phyloP scores from a whole-genome alignment of 2,113 vertebrate genomes.

The Gracilinanus agilis region DNA sequence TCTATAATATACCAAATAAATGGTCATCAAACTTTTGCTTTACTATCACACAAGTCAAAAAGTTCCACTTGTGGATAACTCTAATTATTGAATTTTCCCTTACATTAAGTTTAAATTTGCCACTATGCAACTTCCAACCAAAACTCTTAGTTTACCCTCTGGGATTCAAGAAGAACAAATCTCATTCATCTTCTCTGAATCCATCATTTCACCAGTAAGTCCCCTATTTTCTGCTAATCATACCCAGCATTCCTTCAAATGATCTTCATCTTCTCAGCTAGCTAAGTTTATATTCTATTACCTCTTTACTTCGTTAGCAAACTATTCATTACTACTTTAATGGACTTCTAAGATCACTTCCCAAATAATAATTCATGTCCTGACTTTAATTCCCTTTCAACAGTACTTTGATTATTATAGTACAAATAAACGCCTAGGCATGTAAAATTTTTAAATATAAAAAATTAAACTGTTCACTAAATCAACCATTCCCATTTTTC shows the following conservation, averaged over 20 bases:
- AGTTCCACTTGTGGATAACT: neutral
- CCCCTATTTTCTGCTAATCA: neutral
- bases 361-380: slow-evolving; percentile 8
- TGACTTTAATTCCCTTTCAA: slow-evolving; percentile 6
- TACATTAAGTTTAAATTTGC: neutral
- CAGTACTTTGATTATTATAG: neutral
- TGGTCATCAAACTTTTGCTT: neutral
- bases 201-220: neutral
- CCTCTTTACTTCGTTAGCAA: neutral
- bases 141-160: neutral
- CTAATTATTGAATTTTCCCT: neutral
- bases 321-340: slow-evolving; percentile 13
- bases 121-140: neutral
- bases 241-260: neutral
- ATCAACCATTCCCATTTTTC: neutral
- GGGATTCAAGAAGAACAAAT: neutral
- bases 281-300: neutral
- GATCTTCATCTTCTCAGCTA: neutral
- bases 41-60: neutral
- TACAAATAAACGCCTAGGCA: neutral
- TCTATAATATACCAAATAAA: neutral
- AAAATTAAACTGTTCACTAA: neutral
- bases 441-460: neutral
- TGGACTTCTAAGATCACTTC: slow-evolving; percentile 12
- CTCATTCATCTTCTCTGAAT: neutral